Evolutionary conservation across 2,113 vertebrate genomes (phyloP), one percentile per base, ranked within the genome.

Genomic region (Grus americana): DNA sequence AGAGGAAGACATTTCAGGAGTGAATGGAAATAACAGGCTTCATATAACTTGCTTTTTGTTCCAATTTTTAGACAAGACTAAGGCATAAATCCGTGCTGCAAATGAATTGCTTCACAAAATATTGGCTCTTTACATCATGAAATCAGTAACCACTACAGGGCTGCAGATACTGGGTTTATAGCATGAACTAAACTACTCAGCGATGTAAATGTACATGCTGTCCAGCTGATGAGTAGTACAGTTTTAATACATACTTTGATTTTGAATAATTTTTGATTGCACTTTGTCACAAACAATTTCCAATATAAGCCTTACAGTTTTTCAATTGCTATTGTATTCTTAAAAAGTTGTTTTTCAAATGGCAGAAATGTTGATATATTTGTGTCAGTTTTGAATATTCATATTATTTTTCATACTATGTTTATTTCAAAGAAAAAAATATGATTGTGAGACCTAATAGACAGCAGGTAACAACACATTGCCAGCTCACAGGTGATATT

Each of bases 41-140:
- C 55, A 38, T 46, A 19, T 40, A 66, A 54, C 42, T 63, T 0
- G 0, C 2, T 7, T 27, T 84, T 86, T 79, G 4, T 81, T 76
- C 38, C 26, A 44, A 16, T 10, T 58, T 81, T 67, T 62, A 91
- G 55, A 38, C 9, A 52, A 79, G 27, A 76, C 11, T 74, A 76
- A 82, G 73, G 59, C 29, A 47, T 78, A 91, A 79, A 54, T 92
- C 23, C 44, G 42, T 85, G 22, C 18, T 50, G 65, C 59, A 85
- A 38, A 36, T 49, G 0, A 65, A 50, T 38, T 67, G 38, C 24
- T 58, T 88, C 38, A 52, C 34, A 42, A 70, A 67, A 63, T 47
- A 47, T 0, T 79, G 20, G 4, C 42, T 67, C 15, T 78, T 78
- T 38, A 52, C 23, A 18, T 52, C 26, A 54, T 67, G 22, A 23